These are phyloP conservation scores for Monopterus albus DNA, from an alignment of 2,113 vertebrate species.

Conservation along the genomic window DNA sequence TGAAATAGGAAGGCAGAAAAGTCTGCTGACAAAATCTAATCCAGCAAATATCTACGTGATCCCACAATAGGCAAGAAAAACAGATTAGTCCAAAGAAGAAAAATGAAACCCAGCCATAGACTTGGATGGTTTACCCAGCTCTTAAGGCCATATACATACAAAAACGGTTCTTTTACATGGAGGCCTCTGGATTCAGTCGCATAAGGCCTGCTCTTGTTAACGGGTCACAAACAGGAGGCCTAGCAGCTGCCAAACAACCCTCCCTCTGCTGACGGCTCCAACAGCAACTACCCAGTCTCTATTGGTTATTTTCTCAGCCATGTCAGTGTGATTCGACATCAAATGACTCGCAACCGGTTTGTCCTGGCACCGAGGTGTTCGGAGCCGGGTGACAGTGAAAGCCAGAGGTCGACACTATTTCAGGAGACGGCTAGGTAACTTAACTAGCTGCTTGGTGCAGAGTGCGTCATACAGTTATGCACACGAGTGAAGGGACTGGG, in stretches of 20 bases:
- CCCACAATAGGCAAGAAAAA: background rate
- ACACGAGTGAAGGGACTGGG: slow-evolving; percentile 71
- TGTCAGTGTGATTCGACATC: background rate
- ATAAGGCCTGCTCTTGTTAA: slow-evolving; percentile 63
- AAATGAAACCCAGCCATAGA: slow-evolving; percentile 12
- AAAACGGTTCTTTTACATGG: slow-evolving; percentile 36
- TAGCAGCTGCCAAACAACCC: slow-evolving; percentile 41
- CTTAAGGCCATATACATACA: slow-evolving; percentile 22
- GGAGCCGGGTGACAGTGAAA: background rate
- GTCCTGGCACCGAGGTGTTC: background rate
- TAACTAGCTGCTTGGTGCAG: slow-evolving; percentile 76
- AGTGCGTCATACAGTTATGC: slow-evolving; percentile 82
- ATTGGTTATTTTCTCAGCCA: background rate
- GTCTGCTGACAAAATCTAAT: slow-evolving; percentile 9
- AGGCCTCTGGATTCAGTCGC: slow-evolving; percentile 62
- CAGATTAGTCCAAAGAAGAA: background rate
- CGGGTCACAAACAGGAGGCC: slow-evolving; percentile 68
- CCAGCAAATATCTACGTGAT: slow-evolving; percentile 17
- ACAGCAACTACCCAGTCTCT: background rate
- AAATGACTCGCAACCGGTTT: background rate
- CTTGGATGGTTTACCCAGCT: slow-evolving; percentile 11
- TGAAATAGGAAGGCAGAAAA: background rate
- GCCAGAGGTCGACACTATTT: slow-evolving; percentile 33
- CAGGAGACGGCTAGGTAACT: slow-evolving; percentile 46
- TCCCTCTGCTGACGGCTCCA: background rate